Percentiles rank a stretch among this genome's conserved stretches.
Evolutionary conservation across 2,888 invertebrate genomes (phyloP).

Genomic region (Drosophila picticornis): DNA sequence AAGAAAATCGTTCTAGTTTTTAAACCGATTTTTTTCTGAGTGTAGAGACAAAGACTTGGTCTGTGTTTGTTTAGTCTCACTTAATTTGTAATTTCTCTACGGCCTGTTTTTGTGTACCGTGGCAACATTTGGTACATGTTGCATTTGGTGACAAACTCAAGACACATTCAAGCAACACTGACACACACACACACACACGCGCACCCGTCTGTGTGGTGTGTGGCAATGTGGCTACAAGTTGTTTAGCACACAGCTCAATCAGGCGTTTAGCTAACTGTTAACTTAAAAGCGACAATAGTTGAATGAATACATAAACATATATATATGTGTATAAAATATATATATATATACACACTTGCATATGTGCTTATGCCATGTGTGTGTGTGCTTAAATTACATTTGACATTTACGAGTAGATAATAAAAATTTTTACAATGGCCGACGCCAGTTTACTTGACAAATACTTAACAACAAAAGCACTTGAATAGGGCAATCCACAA

Average conservation of each 20-base stretch:
- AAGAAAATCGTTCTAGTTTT: not conserved
- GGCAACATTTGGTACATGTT: conserved; percentile 74
- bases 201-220: conserved; percentile 1
- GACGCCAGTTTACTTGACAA: conserved; percentile 81
- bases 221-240: conserved; percentile 70
- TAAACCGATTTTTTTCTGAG: fast-evolving
- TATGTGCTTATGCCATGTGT: conserved; percentile 14
- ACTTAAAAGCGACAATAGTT: conserved; percentile 43
- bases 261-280: conserved; percentile 69
- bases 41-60: not conserved
- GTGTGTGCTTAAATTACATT: conserved; percentile 80
- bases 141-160: conserved; percentile 69
- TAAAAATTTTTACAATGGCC: conserved; percentile 82
- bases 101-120: conserved; percentile 40
- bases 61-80: conserved; percentile 67
- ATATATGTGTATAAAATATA: conserved; percentile 19
- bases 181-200: not conserved
- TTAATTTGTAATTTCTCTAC: conserved; percentile 70
- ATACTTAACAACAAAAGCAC: conserved; percentile 61
- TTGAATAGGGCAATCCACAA: conserved; percentile 33
- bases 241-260: conserved; percentile 66
- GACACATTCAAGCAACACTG: conserved; percentile 13
- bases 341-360: conserved; percentile 15
- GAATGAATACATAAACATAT: conserved; percentile 21
- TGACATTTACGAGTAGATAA: conserved; percentile 82